Evolutionary conservation across 1,140 invertebrate genomes (phyloP), one percentile per base, ranked within the genome.

Genomic region (Philotrypesis tridentata): DNA sequence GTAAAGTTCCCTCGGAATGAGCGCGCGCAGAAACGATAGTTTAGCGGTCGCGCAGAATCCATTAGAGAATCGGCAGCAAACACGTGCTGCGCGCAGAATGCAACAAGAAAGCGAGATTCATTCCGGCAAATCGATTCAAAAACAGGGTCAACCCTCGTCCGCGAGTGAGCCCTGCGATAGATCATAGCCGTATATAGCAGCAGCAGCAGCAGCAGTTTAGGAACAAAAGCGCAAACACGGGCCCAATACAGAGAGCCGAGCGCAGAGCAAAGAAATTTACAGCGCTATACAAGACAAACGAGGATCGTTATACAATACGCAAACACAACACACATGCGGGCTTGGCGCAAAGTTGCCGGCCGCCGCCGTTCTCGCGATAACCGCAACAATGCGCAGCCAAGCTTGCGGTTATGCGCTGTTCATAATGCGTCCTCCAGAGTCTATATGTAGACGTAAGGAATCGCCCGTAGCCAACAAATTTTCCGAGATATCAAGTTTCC

Each of bases 401-500:
- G 61, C 43, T 48, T 48, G 43, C 43, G 43, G 43, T 48, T 17
- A 43, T 43, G 12, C 12, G 40, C 12, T n/a, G 11, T 23, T n/a
- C 12, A 25, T 63, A n/a, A 63, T 65, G 21, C 25, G 67, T 29
- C 23, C 17, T 2, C 29, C 29, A 29, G 65, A n/a, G n/a, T 5
- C 33, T 37, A 37, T 37, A 37, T 70, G n/a, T n/a, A n/a, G n/a
- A 70, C 67, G 7, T 70, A 70, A 70, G 67, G 68, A 71, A 71
- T 71, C 21, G 68, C 33, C 68, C 37, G 68, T 37, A 71, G 68
- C 68, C 5, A 71, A 71, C 68, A 71, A 71, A 71, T 71, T 71
- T 71, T 71, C 68, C 68, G 68, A 21, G 67, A 71, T 71, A 71
- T 71, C 68, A 43, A 71, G 68, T 71, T 71, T 37, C 68, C 11